A percentile compares a stretch with the other conserved stretches of the same genome.
Evolutionary conservation across 2,888 invertebrate genomes (phyloP).

Genomic region (Kuschelorhynchus macadamiae): DNA sequence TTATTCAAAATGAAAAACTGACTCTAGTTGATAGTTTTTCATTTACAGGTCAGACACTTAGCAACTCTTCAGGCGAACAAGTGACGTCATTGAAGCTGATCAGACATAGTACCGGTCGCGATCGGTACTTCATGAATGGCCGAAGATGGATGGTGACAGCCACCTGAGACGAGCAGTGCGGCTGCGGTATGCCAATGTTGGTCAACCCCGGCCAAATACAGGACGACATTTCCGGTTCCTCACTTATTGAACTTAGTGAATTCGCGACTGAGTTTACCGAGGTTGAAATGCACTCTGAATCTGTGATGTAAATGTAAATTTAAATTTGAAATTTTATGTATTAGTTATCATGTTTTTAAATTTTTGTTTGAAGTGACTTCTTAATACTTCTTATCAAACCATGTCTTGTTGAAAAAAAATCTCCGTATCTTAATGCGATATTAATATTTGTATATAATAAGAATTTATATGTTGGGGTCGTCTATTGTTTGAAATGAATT

Average conservation of each 20-base stretch:
- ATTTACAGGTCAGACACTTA: too few species aligned
- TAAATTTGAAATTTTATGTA: too few species aligned
- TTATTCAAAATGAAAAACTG: too few species aligned
- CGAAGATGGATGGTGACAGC: conserved; percentile 64
- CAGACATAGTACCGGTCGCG: conserved; percentile 25
- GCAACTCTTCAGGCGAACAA: conserved; percentile 66
- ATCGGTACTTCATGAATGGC: conserved; percentile 42
- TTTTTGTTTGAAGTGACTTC: too few species aligned
- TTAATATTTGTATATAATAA: too few species aligned
- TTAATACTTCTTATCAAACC: too few species aligned
- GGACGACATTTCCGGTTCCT: conserved; percentile 61
- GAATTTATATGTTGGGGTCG: too few species aligned
- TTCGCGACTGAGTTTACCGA: conserved; percentile 60
- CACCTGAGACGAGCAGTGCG: conserved; percentile 62
- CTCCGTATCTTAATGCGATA: too few species aligned
- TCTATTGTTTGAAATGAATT: too few species aligned
- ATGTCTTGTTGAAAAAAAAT: too few species aligned
- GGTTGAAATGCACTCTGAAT: conserved; percentile 56
- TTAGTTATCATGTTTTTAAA: too few species aligned
- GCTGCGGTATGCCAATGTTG: conserved; percentile 45
- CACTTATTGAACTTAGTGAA: conserved; percentile 60
- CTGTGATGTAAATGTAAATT: conserved; percentile 54
- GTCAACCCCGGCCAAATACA: conserved; percentile 35
- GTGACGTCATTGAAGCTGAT: conserved; percentile 56
- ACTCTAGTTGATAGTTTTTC: too few species aligned